These are phyloP conservation scores for Myiozetetes cayanensis DNA, from an alignment of 2,113 vertebrate species.

Conservation along the genomic window DNA sequence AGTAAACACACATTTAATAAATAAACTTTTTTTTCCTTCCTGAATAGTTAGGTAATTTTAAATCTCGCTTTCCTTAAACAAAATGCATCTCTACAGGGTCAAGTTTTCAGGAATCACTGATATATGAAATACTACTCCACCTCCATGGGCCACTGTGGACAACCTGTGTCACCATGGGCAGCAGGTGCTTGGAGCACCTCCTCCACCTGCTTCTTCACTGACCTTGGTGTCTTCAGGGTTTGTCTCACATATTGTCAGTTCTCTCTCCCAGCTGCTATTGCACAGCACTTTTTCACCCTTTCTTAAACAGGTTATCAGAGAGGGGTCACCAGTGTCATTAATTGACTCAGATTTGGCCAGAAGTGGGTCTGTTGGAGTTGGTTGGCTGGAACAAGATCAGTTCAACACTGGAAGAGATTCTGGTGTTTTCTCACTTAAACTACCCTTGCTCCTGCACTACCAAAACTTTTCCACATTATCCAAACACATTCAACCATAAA, in stretches of 20 bases:
- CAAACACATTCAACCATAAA: background rate
- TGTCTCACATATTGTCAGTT: no score
- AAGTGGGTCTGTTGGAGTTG: background rate
- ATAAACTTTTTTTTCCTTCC: background rate
- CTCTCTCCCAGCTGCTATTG: background rate
- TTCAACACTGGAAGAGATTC: background rate
- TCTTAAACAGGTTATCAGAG: background rate
- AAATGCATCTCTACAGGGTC: background rate
- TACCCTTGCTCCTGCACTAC: background rate
- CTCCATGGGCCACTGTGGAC: background rate
- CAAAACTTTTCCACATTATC: background rate
- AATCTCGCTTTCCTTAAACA: background rate
- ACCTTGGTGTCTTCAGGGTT: background rate
- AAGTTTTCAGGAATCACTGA: background rate
- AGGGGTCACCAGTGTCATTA: accelerated
- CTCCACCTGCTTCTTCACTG: background rate
- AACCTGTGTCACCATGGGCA: accelerated
- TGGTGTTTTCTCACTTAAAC: background rate
- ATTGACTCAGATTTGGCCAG: background rate
- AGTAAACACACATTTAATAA: background rate
- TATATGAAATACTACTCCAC: background rate
- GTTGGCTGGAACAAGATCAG: background rate
- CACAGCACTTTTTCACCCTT: background rate
- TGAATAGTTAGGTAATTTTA: background rate
- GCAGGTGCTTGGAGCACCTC: background rate